These are phyloP conservation scores for Troglohyphantes excavatus DNA, from an alignment of 2,888 invertebrate species.

Conservation along the genomic window DNA sequence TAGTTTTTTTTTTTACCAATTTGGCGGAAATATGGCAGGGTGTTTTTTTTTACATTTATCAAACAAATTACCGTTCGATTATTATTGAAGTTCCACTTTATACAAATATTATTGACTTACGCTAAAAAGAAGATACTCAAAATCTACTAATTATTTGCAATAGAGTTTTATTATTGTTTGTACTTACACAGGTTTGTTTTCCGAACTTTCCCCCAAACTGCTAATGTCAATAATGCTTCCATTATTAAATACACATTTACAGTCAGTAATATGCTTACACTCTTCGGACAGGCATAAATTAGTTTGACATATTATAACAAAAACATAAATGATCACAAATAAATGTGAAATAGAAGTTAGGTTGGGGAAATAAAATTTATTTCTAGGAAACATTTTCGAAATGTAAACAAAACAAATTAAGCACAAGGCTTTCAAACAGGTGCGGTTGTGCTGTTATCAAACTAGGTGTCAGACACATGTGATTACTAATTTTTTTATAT, in stretches of 20 bases:
- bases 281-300: slow-evolving; percentile 18
- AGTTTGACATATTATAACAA: background rate
- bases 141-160: no score
- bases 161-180: no score
- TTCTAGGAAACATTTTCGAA: background rate
- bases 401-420: slow-evolving; percentile 23
- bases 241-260: slow-evolving; percentile 63
- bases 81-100: no score
- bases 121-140: no score
- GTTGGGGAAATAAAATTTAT: background rate
- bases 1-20: no score
- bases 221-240: slow-evolving; percentile 69
- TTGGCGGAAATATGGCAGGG: no score
- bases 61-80: no score
- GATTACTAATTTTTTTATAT: slow-evolving; percentile 15
- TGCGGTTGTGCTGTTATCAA: slow-evolving; percentile 53
- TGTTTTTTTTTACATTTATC: no score
- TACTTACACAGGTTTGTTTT: slow-evolving; percentile 40
- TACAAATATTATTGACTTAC: no score
- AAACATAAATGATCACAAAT: background rate
- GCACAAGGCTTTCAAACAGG: slow-evolving; percentile 52
- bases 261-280: slow-evolving; percentile 32
- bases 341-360: background rate
- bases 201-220: slow-evolving; percentile 33
- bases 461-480: slow-evolving; percentile 25